Base-by-base conservation (phyloP, 1,140 invertebrate species). In the Agraylea sexmaculata region DNA sequence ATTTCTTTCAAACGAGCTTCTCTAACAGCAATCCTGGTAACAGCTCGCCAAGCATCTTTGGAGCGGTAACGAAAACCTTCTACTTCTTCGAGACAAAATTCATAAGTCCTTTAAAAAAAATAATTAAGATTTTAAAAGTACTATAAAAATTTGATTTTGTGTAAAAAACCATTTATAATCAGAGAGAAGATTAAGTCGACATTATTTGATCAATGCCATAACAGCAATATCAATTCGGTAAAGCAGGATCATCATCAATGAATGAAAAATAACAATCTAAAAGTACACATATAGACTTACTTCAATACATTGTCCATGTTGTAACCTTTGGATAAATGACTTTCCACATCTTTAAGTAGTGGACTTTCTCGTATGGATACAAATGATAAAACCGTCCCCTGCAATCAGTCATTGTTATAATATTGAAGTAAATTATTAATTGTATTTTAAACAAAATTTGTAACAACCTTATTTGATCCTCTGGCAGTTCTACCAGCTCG, bases 1-100 rank as follows among this genome's bases (percentile, higher is more conserved):
- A 99, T 96, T 74, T 99, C 95, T 55, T 90, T 90, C 5, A 98
- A 67, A 37, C 95, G 70, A 1, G 91, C 90, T 60, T 98, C 90
- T 37, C 87, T 69, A 0, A 99, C 81, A 0, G 90, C 91, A 43
- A 90, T 83, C 53, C 80, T 77, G 0, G 93, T 98, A 1, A 94
- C 86, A 1, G 90, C 87, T 52, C 83, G 78, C 82, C 92, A 86
- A 3, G 90, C 93, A 73, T 99, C 95, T 52, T 79, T 74, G 0
- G 91, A 83, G 55, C 95, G 70, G 66, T 99, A 95, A 42, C 85
- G 73, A 57, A 99, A 98, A 1, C 89, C 84, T 60, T 98, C 92
- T 21, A 98, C 79, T 67, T 98, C 90, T 45, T 93, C 83, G 60
- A 98, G 74, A 56, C 85, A 86, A 57, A 98, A 95, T 51, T 93